Conservation (phyloP, 2,888 invertebrate genomes). For the Drosophila subquinaria region DNA sequence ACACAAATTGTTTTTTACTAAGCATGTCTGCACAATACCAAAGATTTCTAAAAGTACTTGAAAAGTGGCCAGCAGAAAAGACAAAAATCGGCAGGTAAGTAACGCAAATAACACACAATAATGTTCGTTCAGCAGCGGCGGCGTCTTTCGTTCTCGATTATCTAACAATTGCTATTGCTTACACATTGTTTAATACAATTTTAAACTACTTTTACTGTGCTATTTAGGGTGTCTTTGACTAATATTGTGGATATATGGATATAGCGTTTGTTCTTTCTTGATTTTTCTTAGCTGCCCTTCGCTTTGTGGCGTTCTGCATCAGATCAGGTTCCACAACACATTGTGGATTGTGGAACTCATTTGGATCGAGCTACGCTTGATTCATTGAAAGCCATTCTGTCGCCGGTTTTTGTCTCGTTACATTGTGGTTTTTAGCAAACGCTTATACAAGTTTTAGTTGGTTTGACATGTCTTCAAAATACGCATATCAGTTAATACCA, state of each 20-base stretch:
- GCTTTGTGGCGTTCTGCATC: background rate
- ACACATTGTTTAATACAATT: slow-evolving; percentile 3
- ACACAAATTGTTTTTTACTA: slow-evolving; percentile 10
- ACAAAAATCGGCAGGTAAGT: slow-evolving; percentile 90
- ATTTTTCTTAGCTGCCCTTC: background rate
- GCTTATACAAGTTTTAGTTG: slow-evolving; percentile 1
- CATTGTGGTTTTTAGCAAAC: slow-evolving; percentile 7
- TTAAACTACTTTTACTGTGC: background rate
- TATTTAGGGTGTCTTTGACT: background rate
- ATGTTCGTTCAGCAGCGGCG: slow-evolving; percentile 55
- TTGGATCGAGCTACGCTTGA: background rate
- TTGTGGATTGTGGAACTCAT: slow-evolving; percentile 9
- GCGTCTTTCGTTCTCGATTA: slow-evolving; percentile 49
- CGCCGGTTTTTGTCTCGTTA: slow-evolving; percentile 1
- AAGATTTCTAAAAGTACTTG: slow-evolving; percentile 90
- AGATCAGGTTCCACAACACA: slow-evolving; percentile 16
- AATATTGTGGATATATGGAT: background rate
- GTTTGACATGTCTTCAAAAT: slow-evolving; percentile 69
- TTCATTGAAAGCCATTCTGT: slow-evolving; percentile 7
- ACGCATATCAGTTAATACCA: slow-evolving; percentile 69
- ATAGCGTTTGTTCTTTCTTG: background rate
- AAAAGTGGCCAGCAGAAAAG: slow-evolving; percentile 92
- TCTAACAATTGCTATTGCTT: slow-evolving; percentile 55
- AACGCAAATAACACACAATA: slow-evolving; percentile 9
- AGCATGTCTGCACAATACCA: slow-evolving; percentile 90